phyloP scores from a whole-genome alignment of 1,140 invertebrate genomes.

The Oreohelix idahoensis region DNA sequence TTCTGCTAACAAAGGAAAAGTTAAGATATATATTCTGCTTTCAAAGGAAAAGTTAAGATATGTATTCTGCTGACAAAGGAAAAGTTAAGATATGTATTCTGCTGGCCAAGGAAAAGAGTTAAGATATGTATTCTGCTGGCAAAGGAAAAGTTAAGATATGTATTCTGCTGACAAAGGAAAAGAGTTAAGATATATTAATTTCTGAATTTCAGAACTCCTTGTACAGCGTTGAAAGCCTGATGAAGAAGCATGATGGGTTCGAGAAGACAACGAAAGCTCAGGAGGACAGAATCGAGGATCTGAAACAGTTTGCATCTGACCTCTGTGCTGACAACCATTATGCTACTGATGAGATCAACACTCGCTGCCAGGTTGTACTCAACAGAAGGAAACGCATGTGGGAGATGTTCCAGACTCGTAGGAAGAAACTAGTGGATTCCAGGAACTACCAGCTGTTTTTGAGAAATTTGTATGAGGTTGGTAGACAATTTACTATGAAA shows the following conservation, averaged over 20 bases:
- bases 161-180: too few species aligned
- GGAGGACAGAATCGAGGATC: slow-evolving; percentile 91
- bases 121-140: too few species aligned
- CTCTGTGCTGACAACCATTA: slow-evolving; percentile 95
- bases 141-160: too few species aligned
- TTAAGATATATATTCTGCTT: too few species aligned
- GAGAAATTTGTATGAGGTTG: slow-evolving; percentile 95
- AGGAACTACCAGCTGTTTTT: slow-evolving; percentile 97
- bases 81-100: too few species aligned
- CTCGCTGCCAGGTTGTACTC: slow-evolving; percentile 85
- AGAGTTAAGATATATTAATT: too few species aligned
- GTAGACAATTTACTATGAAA: neutral
- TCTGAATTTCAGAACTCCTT: slow-evolving; percentile 80
- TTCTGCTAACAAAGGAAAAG: too few species aligned
- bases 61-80: too few species aligned
- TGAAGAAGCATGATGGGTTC: slow-evolving; percentile 99
- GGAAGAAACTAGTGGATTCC: slow-evolving; percentile 90
- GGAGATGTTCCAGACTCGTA: slow-evolving; percentile 84
- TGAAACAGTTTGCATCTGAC: slow-evolving; percentile 96
- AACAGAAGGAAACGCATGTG: slow-evolving; percentile 88
- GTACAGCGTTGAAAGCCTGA: slow-evolving; percentile 95
- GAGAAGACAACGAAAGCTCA: slow-evolving; percentile 97
- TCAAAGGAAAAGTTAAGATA: too few species aligned
- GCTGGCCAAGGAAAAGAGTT: too few species aligned
- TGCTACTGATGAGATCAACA: slow-evolving; percentile 95